phyloP scores from a whole-genome alignment of 2,113 vertebrate genomes.

The Lontra canadensis region DNA sequence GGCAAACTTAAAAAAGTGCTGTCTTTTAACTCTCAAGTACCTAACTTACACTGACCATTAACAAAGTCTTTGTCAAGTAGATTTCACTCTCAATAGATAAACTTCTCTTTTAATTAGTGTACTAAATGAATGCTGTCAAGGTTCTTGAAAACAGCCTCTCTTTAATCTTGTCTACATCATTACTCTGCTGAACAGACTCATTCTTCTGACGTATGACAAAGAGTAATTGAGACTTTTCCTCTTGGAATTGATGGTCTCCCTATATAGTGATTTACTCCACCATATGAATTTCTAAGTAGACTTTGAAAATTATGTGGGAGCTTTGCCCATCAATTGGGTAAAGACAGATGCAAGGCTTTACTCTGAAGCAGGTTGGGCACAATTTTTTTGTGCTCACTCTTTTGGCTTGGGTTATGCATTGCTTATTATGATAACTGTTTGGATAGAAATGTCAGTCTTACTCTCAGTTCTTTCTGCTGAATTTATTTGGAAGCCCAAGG shows the following conservation, averaged over 20 bases:
- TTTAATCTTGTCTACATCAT: conserved; percentile 40
- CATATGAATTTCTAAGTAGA: conserved; percentile 30
- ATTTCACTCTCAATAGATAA: conserved; percentile 6
- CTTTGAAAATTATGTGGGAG: background rate
- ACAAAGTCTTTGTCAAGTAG: conserved; percentile 16
- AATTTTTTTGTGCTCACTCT: background rate
- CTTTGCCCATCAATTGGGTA: background rate
- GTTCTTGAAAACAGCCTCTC: conserved; percentile 10
- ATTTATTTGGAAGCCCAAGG: background rate
- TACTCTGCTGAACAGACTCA: conserved; percentile 26
- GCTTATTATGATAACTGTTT: background rate
- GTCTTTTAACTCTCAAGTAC: background rate
- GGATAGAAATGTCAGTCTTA: background rate
- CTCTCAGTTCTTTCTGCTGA: background rate
- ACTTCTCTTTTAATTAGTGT: conserved; percentile 53
- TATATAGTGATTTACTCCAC: background rate
- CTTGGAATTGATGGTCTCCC: background rate
- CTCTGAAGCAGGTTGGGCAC: background rate
- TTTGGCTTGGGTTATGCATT: background rate
- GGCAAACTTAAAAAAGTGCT: background rate
- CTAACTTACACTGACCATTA: background rate
- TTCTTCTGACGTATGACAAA: conserved; percentile 34
- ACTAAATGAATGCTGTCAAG: conserved; percentile 10
- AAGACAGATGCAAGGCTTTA: background rate
- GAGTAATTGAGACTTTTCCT: conserved; percentile 25